Conservation (phyloP, 2,797 vertebrate genomes). For the Strix occidentalis region DNA sequence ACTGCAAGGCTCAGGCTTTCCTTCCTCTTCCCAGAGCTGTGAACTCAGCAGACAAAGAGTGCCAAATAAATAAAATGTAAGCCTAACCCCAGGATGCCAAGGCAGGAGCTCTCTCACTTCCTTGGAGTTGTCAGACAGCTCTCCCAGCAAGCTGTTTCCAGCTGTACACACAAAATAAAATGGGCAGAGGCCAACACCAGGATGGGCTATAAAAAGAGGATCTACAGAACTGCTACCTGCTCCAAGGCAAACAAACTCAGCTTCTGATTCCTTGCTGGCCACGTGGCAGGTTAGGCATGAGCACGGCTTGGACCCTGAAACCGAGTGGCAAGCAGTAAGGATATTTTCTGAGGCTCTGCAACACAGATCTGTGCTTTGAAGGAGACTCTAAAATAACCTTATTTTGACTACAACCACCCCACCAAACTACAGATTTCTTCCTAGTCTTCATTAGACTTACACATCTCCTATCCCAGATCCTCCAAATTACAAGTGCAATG, state of each 20-base stretch:
- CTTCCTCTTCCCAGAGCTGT: not conserved
- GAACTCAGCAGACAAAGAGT: not conserved
- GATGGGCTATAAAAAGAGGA: not conserved
- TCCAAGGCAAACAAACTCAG: not conserved
- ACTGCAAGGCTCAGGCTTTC: not conserved
- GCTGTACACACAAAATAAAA: not conserved
- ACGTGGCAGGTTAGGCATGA: not conserved
- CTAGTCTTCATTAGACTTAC: not conserved
- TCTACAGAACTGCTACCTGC: not conserved
- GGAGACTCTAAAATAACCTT: not conserved
- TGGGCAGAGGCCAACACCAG: not conserved
- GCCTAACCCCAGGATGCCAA: not conserved
- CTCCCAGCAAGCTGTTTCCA: not conserved
- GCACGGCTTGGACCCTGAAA: not conserved
- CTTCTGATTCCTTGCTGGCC: not conserved
- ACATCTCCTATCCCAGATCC: not conserved
- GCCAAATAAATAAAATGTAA: not conserved
- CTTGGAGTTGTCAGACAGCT: not conserved
- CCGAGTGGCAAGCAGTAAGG: accelerated
- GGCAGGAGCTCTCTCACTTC: not conserved
- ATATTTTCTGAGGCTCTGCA: not conserved
- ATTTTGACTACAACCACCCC: not conserved
- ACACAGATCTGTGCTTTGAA: not conserved
- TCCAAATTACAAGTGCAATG: not conserved
- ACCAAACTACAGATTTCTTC: not conserved